Conservation (phyloP, 2,888 invertebrate genomes). For the Trichacis sp. region DNA sequence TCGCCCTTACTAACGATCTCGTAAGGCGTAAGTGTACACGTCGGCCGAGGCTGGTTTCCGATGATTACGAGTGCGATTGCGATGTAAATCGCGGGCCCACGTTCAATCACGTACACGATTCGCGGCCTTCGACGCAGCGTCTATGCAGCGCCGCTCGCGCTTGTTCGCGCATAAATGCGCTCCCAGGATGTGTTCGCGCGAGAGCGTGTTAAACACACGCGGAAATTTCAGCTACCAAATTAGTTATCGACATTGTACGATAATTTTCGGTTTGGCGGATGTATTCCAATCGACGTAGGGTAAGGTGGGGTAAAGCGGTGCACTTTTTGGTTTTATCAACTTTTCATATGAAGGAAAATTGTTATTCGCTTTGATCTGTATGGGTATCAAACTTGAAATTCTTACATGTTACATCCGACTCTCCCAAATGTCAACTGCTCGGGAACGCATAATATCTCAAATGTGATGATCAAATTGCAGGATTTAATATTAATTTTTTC, state of each 20-base stretch:
- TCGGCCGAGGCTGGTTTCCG: constrained; percentile 45
- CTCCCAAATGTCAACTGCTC: too few relatives aligned
- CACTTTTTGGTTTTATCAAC: too few relatives aligned
- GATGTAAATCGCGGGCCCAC: constrained; percentile 63
- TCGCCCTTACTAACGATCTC: constrained; percentile 61
- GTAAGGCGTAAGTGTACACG: constrained; percentile 47
- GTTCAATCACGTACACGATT: constrained; percentile 60
- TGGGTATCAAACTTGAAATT: too few relatives aligned
- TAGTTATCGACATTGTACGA: neutral
- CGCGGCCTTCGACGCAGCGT: constrained; percentile 52
- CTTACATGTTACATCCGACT: too few relatives aligned
- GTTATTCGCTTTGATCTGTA: too few relatives aligned
- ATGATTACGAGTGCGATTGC: constrained; percentile 63
- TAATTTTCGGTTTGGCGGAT: neutral
- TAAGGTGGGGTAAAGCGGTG: too few relatives aligned
- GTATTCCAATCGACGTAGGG: neutral
- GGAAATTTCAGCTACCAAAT: neutral
- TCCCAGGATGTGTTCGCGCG: constrained; percentile 29
- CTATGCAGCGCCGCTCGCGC: constrained; percentile 25
- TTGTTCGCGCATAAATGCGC: constrained; percentile 33
- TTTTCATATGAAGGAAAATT: too few relatives aligned
- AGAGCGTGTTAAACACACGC: constrained; percentile 18
- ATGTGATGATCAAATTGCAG: too few relatives aligned
- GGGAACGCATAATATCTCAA: too few relatives aligned
- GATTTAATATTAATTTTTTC: too few relatives aligned